Base-by-base conservation (phyloP, 1,140 invertebrate genomes). In the Plectrocnemia conspersa region DNA sequence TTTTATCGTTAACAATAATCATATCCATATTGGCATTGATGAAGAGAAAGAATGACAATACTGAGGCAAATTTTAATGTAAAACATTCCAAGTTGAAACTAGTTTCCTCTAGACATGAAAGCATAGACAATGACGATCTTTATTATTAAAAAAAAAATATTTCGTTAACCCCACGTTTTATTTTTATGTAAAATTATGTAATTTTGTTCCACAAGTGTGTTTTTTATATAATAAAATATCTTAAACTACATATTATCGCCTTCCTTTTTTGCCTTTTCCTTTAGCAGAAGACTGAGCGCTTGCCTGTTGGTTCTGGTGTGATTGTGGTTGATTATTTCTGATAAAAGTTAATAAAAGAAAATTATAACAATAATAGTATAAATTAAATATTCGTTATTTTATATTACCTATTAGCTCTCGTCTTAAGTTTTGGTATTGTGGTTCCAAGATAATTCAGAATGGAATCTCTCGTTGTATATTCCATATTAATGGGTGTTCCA, bases 351-450 rank as follows among this genome's bases (percentile, higher is more conserved):
- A 22, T n/a, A 50, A 24, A 29, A 38, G 6, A 50, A 13, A 40
- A 5, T 35, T 27, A 50, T 41, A 13, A 41, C 7, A 10, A n/a
- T 42, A 19, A 52, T 18, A 52, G 23, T 52, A n/a, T n/a, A 2
- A 42, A 21, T 41, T n/a, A 15, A 13, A 22, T 36, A 15, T 22
- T 36, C 9, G 27, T 29, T 40, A 36, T 24, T 56, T 44, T 76
- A 25, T 71, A 69, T 35, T 45, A 74, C 72, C 72, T 72, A 42
- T 76, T 74, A 60, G 81, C 79, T 54, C 91, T 77, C 10, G 84
- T 82, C 72, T 97, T 98, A 38, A 97, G 70, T 71, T 96, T 95
- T 1, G 93, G 93, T 67, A 98, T 97, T 65, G 84, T 91, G 56
- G 86, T 82, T 29, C 85, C 87, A 33, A 93, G 68, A 71, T 89